phyloP scores from a whole-genome alignment of 2,888 invertebrate genomes.

The Fissipunctia ypsillon region DNA sequence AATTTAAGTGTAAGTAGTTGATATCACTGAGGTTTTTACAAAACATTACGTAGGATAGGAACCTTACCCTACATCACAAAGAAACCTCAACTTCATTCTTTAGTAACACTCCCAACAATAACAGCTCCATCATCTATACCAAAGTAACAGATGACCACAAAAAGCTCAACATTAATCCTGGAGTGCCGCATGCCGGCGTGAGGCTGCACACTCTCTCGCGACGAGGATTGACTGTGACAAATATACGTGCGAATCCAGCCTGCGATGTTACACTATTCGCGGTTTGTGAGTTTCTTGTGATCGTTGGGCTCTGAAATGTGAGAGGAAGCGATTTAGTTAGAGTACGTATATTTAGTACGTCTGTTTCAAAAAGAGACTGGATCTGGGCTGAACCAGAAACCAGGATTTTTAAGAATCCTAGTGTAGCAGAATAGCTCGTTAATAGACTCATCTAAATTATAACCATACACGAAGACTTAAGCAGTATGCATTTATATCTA shows the following conservation, averaged over 20 bases:
- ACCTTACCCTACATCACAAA: background rate
- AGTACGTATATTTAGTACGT: background rate
- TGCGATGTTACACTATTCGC: constrained; percentile 67
- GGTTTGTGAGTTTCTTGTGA: constrained; percentile 69
- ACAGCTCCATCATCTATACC: constrained; percentile 44
- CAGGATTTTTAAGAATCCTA: no score
- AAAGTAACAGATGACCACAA: constrained; percentile 63
- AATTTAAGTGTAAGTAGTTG: no score
- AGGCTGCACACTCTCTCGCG: constrained; percentile 74
- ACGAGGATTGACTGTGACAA: constrained; percentile 83
- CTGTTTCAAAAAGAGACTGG: no score
- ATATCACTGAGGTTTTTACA: no score
- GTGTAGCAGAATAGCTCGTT: no score
- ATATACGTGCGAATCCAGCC: constrained; percentile 78
- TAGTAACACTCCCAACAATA: constrained; percentile 18
- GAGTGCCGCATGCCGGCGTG: constrained; percentile 60
- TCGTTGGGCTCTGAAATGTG: constrained; percentile 58
- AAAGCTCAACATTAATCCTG: constrained; percentile 65
- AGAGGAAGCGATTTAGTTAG: constrained; percentile 12
- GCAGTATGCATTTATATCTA: no score
- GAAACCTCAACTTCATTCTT: constrained; percentile 36
- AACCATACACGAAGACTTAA: no score
- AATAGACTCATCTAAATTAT: no score
- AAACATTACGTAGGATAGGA: no score
- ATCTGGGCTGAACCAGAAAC: no score